Conservation (phyloP, 2,797 vertebrate genomes). For the Micropoecilia bifurca region DNA sequence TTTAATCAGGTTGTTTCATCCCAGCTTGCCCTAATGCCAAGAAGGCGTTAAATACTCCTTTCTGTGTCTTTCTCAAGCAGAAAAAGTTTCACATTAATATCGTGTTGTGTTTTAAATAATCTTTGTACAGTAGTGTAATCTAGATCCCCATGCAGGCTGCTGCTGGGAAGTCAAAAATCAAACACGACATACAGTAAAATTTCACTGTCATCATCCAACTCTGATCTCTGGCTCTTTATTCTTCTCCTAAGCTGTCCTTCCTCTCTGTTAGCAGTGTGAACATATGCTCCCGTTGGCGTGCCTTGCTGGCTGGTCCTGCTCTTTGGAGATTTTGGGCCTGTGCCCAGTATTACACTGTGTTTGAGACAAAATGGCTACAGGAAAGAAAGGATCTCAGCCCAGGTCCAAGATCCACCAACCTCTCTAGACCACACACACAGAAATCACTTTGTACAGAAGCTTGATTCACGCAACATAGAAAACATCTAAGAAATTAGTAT, state of each 20-base stretch:
- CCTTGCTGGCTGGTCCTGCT: slow-evolving; percentile 56
- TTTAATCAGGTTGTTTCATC: neutral
- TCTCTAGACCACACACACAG: slow-evolving; percentile 53
- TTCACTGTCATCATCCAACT: slow-evolving; percentile 8
- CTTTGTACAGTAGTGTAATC: neutral
- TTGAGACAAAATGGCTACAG: slow-evolving; percentile 70
- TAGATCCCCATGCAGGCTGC: neutral
- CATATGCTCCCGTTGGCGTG: slow-evolving; percentile 67
- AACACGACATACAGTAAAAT: slow-evolving; percentile 14
- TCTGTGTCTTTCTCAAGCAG: neutral
- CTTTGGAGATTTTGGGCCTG: slow-evolving; percentile 69
- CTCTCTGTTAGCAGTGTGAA: slow-evolving; percentile 41
- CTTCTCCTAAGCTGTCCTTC: slow-evolving; percentile 12
- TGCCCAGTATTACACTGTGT: slow-evolving; percentile 72
- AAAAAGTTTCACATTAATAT: neutral
- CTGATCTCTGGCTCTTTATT: slow-evolving; percentile 26
- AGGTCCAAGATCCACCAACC: slow-evolving; percentile 59
- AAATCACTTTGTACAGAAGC: slow-evolving; percentile 32
- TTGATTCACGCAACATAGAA: slow-evolving; percentile 8
- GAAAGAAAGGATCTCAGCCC: slow-evolving; percentile 56
- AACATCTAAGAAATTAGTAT: neutral
- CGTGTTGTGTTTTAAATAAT: neutral
- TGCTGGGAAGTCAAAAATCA: neutral
- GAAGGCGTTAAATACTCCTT: neutral
- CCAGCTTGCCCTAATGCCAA: neutral